Percentiles rank a stretch among this genome's conserved stretches.
phyloP scores from a whole-genome alignment of 2,797 vertebrate genomes.

The Enoplosus armatus region DNA sequence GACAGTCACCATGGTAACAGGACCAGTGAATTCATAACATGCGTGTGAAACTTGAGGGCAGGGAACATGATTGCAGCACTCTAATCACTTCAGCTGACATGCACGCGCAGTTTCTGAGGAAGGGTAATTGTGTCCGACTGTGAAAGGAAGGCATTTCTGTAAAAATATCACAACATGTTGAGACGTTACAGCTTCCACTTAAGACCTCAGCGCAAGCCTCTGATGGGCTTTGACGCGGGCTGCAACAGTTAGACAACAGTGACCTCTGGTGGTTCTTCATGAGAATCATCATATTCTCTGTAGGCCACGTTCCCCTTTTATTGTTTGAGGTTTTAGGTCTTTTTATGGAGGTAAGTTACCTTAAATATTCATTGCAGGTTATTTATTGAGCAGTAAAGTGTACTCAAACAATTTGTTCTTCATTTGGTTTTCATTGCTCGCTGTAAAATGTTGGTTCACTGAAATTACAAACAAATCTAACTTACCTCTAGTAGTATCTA shows the following conservation, averaged over 20 bases:
- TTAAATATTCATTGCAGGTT: neutral
- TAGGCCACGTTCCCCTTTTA: neutral
- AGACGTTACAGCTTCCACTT: neutral
- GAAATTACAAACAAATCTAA: too few species aligned
- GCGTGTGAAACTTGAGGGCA: constrained; percentile 51
- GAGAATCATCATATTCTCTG: neutral
- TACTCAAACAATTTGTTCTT: too few species aligned
- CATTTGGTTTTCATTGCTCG: too few species aligned
- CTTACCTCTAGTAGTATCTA: neutral
- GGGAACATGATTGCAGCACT: constrained; percentile 54
- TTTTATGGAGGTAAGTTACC: neutral
- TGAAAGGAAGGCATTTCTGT: constrained; percentile 3
- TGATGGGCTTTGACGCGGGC: neutral
- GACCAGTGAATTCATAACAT: constrained; percentile 45
- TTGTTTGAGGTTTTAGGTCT: neutral
- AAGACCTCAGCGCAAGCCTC: neutral
- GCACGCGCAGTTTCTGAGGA: neutral
- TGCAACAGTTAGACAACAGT: constrained; percentile 29
- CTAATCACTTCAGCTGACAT: constrained; percentile 41
- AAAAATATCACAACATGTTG: constrained; percentile 6
- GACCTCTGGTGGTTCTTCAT: constrained; percentile 60
- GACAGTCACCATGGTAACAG: constrained; percentile 76
- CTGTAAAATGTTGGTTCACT: too few species aligned
- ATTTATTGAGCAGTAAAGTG: neutral
- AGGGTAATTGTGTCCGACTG: neutral